Percentiles rank a stretch among this genome's conserved stretches.
Evolutionary conservation across 1,140 invertebrate species (phyloP).

Genomic region (Procambarus clarkii): DNA sequence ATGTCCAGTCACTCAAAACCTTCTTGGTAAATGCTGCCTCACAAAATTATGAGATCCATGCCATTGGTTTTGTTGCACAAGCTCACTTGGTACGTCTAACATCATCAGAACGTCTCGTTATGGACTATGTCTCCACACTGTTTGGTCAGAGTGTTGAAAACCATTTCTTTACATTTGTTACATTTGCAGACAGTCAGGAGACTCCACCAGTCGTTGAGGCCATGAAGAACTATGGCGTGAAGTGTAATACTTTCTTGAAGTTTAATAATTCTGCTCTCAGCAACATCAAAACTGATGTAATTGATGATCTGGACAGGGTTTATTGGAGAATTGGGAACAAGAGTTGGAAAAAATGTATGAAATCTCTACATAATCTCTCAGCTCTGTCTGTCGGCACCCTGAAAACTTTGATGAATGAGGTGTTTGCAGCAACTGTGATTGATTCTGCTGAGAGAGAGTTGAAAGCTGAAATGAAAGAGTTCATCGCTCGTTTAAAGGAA

Average conservation of each 20-base stretch:
- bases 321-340: conserved; percentile 46
- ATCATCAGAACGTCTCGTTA: too few species aligned
- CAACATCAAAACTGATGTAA: conserved; percentile 6
- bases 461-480: neutral
- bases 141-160: too few species aligned
- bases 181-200: too few species aligned
- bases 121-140: neutral
- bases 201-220: too few species aligned
- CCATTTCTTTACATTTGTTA: neutral
- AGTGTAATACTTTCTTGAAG: too few species aligned
- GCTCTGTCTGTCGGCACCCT: neutral
- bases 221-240: too few species aligned
- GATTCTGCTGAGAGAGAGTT: conserved; percentile 26
- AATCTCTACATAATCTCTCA: conserved; percentile 8
- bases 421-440: conserved; percentile 24
- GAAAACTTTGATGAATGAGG: conserved; percentile 33
- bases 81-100: too few species aligned
- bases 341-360: conserved; percentile 49
- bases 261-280: too few species aligned
- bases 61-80: too few species aligned
- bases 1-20: neutral
- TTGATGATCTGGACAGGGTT: conserved; percentile 43
- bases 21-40: too few species aligned
- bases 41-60: too few species aligned
- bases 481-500: neutral